phyloP scores from a whole-genome alignment of 2,888 invertebrate genomes.

The Acanthoscelides obtectus region DNA sequence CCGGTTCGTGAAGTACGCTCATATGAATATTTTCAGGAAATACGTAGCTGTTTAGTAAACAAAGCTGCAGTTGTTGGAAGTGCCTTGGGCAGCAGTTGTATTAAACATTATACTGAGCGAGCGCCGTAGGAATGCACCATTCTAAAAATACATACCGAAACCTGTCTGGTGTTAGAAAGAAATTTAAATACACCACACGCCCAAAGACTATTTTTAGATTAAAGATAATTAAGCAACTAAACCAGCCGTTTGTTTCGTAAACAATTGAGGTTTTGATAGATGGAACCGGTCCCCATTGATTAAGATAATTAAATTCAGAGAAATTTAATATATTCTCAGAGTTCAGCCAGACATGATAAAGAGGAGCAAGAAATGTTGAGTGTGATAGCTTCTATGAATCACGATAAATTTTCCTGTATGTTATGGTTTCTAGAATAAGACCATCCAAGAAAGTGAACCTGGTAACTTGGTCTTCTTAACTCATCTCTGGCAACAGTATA shows the following conservation, averaged over 20 bases:
- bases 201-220: not conserved
- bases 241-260: not conserved
- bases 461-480: no score
- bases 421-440: no score
- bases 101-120: not conserved
- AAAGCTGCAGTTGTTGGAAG: not conserved
- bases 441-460: no score
- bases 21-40: not conserved
- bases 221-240: not conserved
- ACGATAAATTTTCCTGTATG: no score
- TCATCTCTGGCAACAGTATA: no score
- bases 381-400: not conserved
- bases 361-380: not conserved
- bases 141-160: conserved; percentile 6
- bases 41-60: not conserved
- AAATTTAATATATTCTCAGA: not conserved
- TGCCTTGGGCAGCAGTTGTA: not conserved
- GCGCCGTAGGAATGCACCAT: conserved; percentile 1
- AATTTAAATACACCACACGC: not conserved
- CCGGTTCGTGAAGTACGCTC: no score
- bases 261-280: not conserved
- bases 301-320: not conserved
- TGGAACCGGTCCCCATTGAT: not conserved
- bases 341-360: no score
- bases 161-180: conserved; percentile 2